Evolutionary conservation across 2,888 invertebrate species (phyloP).

Genomic region (Tenthredo scrophulariae): DNA sequence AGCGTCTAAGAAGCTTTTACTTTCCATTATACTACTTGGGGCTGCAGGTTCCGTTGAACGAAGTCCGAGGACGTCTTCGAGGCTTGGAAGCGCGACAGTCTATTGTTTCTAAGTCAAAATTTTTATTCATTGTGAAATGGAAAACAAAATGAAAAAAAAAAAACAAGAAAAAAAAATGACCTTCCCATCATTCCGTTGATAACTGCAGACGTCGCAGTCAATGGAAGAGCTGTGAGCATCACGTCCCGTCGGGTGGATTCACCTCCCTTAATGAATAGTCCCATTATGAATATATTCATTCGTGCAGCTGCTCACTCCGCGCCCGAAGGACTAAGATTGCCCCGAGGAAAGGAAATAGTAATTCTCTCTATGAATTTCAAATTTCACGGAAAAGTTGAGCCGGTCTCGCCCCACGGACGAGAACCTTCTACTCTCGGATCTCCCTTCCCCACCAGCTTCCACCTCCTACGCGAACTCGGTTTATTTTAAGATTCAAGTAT

Average conservation of each 20-base stretch:
- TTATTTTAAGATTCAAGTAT: conserved; percentile 44
- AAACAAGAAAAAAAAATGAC: background rate
- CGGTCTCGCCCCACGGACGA: background rate
- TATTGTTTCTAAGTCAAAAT: background rate
- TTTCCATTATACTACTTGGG: background rate
- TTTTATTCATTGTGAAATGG: background rate
- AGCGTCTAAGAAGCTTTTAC: background rate
- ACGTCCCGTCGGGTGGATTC: conserved; percentile 26
- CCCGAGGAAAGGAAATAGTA: conserved; percentile 50
- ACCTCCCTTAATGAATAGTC: conserved; percentile 41
- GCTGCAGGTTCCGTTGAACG: background rate
- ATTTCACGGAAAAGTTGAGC: conserved; percentile 42
- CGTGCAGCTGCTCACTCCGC: conserved; percentile 44
- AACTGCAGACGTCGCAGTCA: background rate
- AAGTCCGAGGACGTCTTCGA: background rate
- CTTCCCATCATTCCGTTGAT: background rate
- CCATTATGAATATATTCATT: conserved; percentile 52
- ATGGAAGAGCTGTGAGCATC: background rate
- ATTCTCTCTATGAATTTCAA: conserved; percentile 52
- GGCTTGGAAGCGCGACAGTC: background rate
- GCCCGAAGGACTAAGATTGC: conserved; percentile 61
- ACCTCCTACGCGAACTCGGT: conserved; percentile 2
- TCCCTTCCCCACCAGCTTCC: background rate
- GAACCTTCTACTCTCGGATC: conserved; percentile 21
- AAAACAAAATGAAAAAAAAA: background rate